Evolutionary conservation across 2,888 invertebrate genomes (phyloP).

Genomic region (Nowickia ferox): DNA sequence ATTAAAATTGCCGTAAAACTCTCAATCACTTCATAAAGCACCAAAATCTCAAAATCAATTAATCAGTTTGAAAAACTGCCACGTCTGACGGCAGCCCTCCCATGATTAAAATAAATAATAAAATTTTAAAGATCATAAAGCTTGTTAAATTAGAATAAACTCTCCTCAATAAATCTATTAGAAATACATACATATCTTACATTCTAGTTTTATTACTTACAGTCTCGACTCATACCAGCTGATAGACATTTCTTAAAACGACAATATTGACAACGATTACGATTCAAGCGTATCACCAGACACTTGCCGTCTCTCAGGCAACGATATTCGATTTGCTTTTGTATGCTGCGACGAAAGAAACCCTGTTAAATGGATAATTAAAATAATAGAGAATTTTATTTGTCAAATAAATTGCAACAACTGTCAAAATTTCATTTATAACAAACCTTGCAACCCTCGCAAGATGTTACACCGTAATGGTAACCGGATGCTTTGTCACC

Average conservation of each 20-base stretch:
- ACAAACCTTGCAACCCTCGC: constrained; percentile 98
- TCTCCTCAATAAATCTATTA: not conserved
- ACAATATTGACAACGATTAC: constrained; percentile 98
- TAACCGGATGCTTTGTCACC: constrained; percentile 96
- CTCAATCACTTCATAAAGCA: too few relatives aligned
- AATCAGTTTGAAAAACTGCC: too few relatives aligned
- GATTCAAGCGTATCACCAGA: constrained; percentile 94
- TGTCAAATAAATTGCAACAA: not conserved
- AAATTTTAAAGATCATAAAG: too few relatives aligned
- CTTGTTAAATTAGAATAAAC: not conserved
- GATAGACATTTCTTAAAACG: constrained; percentile 98
- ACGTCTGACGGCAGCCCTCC: too few relatives aligned
- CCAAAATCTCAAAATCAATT: too few relatives aligned
- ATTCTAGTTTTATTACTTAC: constrained; percentile 86
- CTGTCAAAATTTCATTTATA: constrained; percentile 8
- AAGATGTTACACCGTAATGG: constrained; percentile 99
- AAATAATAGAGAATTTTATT: not conserved
- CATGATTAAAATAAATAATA: too few relatives aligned
- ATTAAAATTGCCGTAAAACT: too few relatives aligned
- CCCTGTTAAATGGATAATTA: constrained; percentile 86
- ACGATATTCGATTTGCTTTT: constrained; percentile 98
- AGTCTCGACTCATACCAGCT: constrained; percentile 98
- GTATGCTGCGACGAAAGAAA: constrained; percentile 97
- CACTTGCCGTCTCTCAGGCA: constrained; percentile 97
- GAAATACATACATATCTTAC: not conserved